These are phyloP conservation scores for Scophthalmus maximus DNA, from an alignment of 2,113 vertebrate genomes.

Conservation along the genomic window DNA sequence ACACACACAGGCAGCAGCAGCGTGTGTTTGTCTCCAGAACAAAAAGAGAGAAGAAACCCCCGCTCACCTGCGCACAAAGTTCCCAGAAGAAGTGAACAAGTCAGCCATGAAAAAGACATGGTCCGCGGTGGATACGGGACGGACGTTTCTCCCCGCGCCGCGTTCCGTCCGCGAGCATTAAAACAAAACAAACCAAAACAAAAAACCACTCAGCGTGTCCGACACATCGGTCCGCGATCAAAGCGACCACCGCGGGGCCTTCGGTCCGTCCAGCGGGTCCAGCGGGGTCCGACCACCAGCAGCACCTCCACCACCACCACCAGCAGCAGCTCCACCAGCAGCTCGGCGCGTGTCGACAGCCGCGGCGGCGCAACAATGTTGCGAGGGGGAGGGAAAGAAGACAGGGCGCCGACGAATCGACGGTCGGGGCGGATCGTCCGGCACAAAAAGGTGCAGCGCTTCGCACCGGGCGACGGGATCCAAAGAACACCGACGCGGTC, in stretches of 20 bases:
- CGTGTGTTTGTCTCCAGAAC: too few species aligned
- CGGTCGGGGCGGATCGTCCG: constrained; percentile 40
- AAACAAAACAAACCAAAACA: too few species aligned
- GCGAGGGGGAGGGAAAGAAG: constrained; percentile 41
- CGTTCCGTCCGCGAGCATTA: constrained; percentile 76
- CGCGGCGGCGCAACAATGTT: constrained; percentile 78
- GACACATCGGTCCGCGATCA: constrained; percentile 64
- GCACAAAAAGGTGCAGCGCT: constrained; percentile 22
- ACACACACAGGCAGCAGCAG: too few species aligned
- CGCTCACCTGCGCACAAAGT: constrained; percentile 90
- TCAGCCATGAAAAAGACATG: constrained; percentile 90
- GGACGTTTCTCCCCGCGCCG: constrained; percentile 51
- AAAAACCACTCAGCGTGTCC: constrained; percentile 65
- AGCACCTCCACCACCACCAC: background rate
- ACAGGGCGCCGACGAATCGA: constrained; percentile 48
- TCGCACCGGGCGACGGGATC: constrained; percentile 66
- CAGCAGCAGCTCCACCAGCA: constrained; percentile 37
- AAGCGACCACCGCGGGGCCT: constrained; percentile 73
- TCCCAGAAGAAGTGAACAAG: constrained; percentile 90
- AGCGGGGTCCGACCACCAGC: background rate
- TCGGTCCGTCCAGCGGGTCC: constrained; percentile 64
- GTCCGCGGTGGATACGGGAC: constrained; percentile 77
- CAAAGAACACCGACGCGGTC: constrained; percentile 71
- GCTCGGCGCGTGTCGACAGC: constrained; percentile 73
- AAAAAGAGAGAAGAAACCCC: constrained; percentile 6